These are phyloP conservation scores for Sigmodon hispidus DNA, from an alignment of 2,113 vertebrate species.

Conservation along the genomic window DNA sequence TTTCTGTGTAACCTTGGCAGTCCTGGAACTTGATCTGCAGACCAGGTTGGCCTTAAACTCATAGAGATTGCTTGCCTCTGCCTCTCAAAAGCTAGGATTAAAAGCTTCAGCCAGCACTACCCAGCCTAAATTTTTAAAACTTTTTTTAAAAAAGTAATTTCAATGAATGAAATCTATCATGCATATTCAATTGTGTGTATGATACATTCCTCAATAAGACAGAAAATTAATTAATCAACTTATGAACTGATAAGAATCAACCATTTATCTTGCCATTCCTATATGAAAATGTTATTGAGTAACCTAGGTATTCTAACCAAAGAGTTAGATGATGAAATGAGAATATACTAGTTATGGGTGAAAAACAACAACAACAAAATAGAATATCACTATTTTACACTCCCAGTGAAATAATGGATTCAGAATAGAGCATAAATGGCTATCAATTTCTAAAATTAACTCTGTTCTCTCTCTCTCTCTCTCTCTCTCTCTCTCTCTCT, in stretches of 20 bases:
- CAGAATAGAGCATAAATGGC: not conserved
- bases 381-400: conserved; percentile 20
- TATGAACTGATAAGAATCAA: not conserved
- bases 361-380: not conserved
- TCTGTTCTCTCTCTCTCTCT: too few species aligned
- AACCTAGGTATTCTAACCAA: not conserved
- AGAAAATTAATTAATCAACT: conserved; percentile 27
- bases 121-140: not conserved
- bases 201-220: not conserved
- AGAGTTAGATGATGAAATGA: not conserved
- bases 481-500: too few species aligned
- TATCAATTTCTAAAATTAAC: conserved; percentile 5
- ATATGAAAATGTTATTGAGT: not conserved
- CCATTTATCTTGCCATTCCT: not conserved
- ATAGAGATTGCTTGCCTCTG: not conserved
- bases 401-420: not conserved
- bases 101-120: not conserved
- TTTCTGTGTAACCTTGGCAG: not conserved
- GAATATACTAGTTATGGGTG: not conserved
- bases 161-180: not conserved
- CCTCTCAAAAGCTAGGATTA: not conserved
- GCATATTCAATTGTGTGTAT: not conserved
- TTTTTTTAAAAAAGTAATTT: not conserved
- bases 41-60: not conserved
- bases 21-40: not conserved